These are phyloP conservation scores for Lerema accius DNA, from an alignment of 1,140 invertebrate species.

Conservation along the genomic window DNA sequence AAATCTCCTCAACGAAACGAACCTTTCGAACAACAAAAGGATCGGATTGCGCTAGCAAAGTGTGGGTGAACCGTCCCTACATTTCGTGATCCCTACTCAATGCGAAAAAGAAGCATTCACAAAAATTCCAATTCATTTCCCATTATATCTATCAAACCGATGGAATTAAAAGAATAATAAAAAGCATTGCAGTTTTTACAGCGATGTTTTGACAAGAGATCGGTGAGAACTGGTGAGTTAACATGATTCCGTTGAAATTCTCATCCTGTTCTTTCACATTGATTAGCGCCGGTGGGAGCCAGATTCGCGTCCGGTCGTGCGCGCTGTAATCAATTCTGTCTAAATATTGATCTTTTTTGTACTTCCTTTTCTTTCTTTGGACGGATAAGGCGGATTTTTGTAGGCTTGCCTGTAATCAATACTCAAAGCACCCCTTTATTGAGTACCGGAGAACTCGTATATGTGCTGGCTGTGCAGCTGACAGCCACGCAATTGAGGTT, in stretches of 20 bases:
- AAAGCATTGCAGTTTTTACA: slow-evolving; percentile 50
- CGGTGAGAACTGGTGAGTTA: slow-evolving; percentile 65
- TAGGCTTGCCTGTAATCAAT: slow-evolving; percentile 64
- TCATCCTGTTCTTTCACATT: slow-evolving; percentile 74
- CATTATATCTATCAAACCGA: slow-evolving; percentile 60
- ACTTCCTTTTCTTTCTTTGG: slow-evolving; percentile 60
- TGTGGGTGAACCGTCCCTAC: slow-evolving; percentile 43
- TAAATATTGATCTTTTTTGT: slow-evolving; percentile 79
- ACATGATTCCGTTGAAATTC: slow-evolving; percentile 72
- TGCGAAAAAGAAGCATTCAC: slow-evolving; percentile 54
- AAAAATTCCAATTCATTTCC: slow-evolving; percentile 58
- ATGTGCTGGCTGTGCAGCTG: slow-evolving; percentile 8
- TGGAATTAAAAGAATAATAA: slow-evolving; percentile 38
- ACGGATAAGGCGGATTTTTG: slow-evolving; percentile 64
- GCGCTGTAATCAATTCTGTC: slow-evolving; percentile 74
- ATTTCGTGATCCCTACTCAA: slow-evolving; percentile 51
- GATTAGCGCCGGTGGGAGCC: slow-evolving; percentile 67
- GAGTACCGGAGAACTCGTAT: slow-evolving; percentile 42
- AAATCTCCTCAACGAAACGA: slow-evolving; percentile 33
- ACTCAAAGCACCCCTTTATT: slow-evolving; percentile 54
- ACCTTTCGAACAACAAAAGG: slow-evolving; percentile 46
- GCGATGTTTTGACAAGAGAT: slow-evolving; percentile 67
- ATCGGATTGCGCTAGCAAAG: slow-evolving; percentile 62
- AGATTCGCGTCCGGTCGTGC: slow-evolving; percentile 68
- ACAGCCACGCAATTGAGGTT: neutral